Evolutionary conservation across 1,140 invertebrate genomes (phyloP), one percentile per base, ranked within the genome.

Genomic region (Lordiphosa stackelbergi): DNA sequence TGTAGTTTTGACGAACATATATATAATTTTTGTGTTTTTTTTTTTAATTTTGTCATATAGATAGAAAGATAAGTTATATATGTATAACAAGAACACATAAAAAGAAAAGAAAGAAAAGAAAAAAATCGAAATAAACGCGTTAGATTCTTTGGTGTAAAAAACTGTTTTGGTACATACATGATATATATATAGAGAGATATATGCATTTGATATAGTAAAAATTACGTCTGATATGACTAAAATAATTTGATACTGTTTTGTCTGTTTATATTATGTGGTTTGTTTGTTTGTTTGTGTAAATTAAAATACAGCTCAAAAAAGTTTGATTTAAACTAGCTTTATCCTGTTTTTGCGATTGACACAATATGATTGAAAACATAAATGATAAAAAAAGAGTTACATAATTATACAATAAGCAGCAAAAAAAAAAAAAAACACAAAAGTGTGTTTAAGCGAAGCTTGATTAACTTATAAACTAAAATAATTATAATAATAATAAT

Each of bases 101-200:
- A 85, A 87, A 73, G 68, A 87, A 84, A 86, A 85, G 70, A 85
- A 81, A 85, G 71, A 85, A 84, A 86, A 85, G 72, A 85, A 85
- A 83, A 87, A 87, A 87, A 86, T 87, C 84, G 83, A 86, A 87
- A 86, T 86, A 85, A 87, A 86, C 87, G 86, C 85, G 81, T 87
- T 87, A 87, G 85, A 87, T 85, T 83, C 73, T 85, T 31, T 74
- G 43, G 77, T 86, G 83, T 78, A 65, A 65, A 79, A 73, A 48
- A 61, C 56, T 53, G 22, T 16, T 54, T 19, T 19, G 19, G 19
- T 70, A 79, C 63, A 83, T 81, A 81, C 64, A 75, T 66, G 72
- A 73, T 81, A 79, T 53, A 73, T 81, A 79, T 53, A 60, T 60
- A 63, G 63, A 62, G 36, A 49, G 16, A 45, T 45, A 63, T 51